Percentiles rank a stretch among this genome's conserved stretches.
phyloP scores from a whole-genome alignment of 2,113 vertebrate genomes.

The Telmatochromis sp. region DNA sequence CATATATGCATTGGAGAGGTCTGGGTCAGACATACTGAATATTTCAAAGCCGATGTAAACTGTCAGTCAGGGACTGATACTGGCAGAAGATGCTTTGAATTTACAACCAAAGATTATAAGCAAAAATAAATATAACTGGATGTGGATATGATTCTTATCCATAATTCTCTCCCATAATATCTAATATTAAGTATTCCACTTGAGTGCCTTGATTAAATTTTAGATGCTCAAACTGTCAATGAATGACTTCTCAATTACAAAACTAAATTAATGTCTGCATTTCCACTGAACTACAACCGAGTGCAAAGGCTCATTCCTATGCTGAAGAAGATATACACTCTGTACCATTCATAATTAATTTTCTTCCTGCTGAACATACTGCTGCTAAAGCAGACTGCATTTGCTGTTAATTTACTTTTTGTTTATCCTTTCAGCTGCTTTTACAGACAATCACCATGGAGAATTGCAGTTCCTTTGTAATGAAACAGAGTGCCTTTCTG shows the following conservation, averaged over 20 bases:
- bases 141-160: not conserved
- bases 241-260: slow-evolving; percentile 2
- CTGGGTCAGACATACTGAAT: not conserved
- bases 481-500: not conserved
- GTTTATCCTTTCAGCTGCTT: not conserved
- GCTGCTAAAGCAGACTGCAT: not conserved
- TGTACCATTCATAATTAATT: slow-evolving; percentile 20
- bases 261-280: not conserved
- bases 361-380: not conserved
- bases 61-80: not conserved
- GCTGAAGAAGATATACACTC: not conserved
- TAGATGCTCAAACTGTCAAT: not conserved
- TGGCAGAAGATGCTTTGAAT: not conserved
- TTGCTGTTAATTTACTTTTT: not conserved
- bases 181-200: not conserved
- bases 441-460: not conserved
- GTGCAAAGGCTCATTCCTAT: not conserved
- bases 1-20: not conserved
- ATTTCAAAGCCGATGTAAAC: not conserved
- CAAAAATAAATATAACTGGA: not conserved
- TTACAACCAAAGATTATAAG: not conserved
- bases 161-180: not conserved
- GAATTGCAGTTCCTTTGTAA: not conserved
- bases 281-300: not conserved
- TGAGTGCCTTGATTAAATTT: not conserved